Conservation (phyloP, 2,888 invertebrate genomes). For the Eustalomyia histrio region DNA sequence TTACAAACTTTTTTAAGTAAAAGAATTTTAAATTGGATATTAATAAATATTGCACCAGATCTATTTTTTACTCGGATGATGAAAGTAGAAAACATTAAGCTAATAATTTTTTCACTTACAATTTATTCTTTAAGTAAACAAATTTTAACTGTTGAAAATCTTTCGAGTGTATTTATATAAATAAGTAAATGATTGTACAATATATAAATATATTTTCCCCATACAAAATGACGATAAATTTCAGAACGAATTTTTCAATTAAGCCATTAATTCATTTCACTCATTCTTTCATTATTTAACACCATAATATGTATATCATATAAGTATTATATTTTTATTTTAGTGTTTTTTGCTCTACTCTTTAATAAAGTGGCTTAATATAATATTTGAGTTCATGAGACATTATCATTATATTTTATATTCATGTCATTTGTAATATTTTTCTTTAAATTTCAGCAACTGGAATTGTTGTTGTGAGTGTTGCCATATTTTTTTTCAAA, state of each 20-base stretch:
- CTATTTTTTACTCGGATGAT: no score
- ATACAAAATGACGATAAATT: conserved; percentile 52
- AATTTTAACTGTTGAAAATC: no score
- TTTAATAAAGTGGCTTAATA: conserved; percentile 32
- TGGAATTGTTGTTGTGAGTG: no score
- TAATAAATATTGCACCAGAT: no score
- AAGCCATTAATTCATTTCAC: conserved; percentile 77
- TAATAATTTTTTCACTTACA: no score
- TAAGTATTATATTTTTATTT: conserved; percentile 21
- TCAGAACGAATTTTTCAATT: conserved; percentile 78
- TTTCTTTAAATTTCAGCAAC: conserved; percentile 6
- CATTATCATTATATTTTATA: conserved; percentile 45
- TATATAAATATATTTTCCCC: background rate
- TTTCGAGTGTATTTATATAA: no score
- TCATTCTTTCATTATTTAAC: conserved; percentile 64
- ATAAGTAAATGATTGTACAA: no score
- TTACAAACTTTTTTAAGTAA: no score
- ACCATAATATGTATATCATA: conserved; percentile 17
- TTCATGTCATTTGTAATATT: conserved; percentile 11
- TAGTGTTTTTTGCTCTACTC: conserved; percentile 16
- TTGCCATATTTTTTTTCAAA: no score
- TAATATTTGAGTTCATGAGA: conserved; percentile 40
- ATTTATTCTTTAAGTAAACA: no score
- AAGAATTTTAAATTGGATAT: no score
- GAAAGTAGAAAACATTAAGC: no score